Evolutionary conservation across 2,888 invertebrate genomes (phyloP).

Genomic region (Dolomedes plantarius): DNA sequence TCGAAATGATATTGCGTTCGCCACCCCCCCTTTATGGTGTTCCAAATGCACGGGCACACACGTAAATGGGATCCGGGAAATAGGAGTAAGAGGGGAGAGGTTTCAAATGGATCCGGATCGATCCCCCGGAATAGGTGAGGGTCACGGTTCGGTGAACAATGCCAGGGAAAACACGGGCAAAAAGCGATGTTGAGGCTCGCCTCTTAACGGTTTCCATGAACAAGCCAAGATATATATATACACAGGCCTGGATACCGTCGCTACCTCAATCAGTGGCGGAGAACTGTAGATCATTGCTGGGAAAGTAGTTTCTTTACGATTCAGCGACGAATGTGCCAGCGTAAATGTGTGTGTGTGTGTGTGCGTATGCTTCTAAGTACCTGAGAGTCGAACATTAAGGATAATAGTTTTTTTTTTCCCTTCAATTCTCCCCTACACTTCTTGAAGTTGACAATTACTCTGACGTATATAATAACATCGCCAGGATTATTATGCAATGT

Average conservation of each 20-base stretch:
- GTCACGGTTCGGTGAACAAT: constrained; percentile 34
- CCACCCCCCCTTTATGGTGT: constrained; percentile 39
- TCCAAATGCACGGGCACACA: constrained; percentile 38
- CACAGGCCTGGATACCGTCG: not conserved
- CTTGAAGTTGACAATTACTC: too few relatives aligned
- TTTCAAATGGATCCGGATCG: constrained; percentile 14
- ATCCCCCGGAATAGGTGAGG: constrained; percentile 32
- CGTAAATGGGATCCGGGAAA: constrained; percentile 34
- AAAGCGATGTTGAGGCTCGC: constrained; percentile 27
- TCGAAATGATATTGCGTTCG: constrained; percentile 45
- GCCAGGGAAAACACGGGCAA: constrained; percentile 19
- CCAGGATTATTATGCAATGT: too few relatives aligned
- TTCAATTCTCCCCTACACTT: too few relatives aligned
- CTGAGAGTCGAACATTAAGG: too few relatives aligned
- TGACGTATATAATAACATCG: too few relatives aligned
- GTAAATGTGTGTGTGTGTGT: too few relatives aligned
- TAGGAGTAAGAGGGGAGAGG: constrained; percentile 12
- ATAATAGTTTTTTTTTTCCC: too few relatives aligned
- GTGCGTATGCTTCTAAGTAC: too few relatives aligned
- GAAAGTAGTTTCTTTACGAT: not conserved
- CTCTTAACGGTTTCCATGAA: not conserved
- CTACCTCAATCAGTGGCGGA: not conserved
- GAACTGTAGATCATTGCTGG: not conserved
- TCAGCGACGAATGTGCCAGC: not conserved
- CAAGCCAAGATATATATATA: constrained; percentile 1